Conservation (phyloP, 2,113 vertebrate species). For the Rana temporaria region DNA sequence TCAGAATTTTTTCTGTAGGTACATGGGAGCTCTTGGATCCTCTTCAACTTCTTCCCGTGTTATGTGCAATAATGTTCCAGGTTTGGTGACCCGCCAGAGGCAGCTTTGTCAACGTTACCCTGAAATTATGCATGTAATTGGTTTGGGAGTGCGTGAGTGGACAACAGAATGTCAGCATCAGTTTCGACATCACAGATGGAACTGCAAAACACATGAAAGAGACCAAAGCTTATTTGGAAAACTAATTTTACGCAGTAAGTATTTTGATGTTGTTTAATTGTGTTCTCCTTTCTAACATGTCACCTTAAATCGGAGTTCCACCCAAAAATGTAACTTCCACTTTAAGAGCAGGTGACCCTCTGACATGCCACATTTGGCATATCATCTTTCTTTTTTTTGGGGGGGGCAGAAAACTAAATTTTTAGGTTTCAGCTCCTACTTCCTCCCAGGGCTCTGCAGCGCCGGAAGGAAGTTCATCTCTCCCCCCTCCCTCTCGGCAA, state of each 20-base stretch:
- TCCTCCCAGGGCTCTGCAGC: too few relatives aligned
- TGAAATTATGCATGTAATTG: conserved; percentile 87
- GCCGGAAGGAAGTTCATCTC: too few relatives aligned
- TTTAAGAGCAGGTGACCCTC: too few relatives aligned
- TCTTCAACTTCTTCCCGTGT: conserved; percentile 75
- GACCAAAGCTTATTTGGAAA: conserved; percentile 89
- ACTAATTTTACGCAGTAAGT: conserved; percentile 89
- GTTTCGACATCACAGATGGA: conserved; percentile 94
- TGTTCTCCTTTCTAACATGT: neutral
- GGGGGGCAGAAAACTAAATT: too few relatives aligned
- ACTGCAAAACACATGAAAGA: conserved; percentile 86
- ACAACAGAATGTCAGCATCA: conserved; percentile 93
- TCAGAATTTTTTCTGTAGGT: conserved; percentile 70
- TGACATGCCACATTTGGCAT: too few relatives aligned
- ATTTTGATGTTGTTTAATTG: neutral
- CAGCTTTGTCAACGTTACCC: conserved; percentile 92
- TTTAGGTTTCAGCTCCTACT: too few relatives aligned
- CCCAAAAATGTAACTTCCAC: too few relatives aligned
- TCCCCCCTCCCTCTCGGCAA: too few relatives aligned
- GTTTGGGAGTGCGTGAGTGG: conserved; percentile 88
- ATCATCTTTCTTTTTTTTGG: too few relatives aligned
- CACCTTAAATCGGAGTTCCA: too few relatives aligned
- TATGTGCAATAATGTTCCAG: conserved; percentile 96
- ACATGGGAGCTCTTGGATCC: conserved; percentile 90
- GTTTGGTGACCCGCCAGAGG: conserved; percentile 90